phyloP scores from a whole-genome alignment of 1,140 invertebrate genomes.

The Gryon sp. region DNA sequence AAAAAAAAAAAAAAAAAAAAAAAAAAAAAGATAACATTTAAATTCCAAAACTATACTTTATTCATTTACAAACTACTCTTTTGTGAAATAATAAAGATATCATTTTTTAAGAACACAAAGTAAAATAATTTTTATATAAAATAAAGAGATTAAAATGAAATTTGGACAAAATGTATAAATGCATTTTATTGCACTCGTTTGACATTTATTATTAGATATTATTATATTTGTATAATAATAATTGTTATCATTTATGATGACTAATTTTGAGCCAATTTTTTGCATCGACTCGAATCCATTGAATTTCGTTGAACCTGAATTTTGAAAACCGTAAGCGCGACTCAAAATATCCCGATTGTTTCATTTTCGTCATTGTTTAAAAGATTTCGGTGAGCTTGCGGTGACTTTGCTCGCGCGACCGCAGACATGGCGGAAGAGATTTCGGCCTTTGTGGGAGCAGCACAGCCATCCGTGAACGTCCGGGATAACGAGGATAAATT shows the following conservation, averaged over 20 bases:
- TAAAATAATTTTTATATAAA: too few species aligned
- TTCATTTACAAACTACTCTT: too few species aligned
- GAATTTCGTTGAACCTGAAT: slow-evolving; percentile 16
- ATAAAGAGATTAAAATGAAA: too few species aligned
- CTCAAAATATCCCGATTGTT: slow-evolving; percentile 49
- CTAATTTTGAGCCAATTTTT: slow-evolving; percentile 23
- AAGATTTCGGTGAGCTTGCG: slow-evolving; percentile 54
- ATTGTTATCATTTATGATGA: not conserved
- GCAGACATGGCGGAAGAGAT: slow-evolving; percentile 57
- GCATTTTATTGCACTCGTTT: too few species aligned
- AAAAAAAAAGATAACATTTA: too few species aligned
- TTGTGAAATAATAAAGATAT: too few species aligned
- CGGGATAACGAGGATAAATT: slow-evolving; percentile 58
- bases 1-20: too few species aligned
- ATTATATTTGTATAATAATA: too few species aligned
- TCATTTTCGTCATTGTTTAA: slow-evolving; percentile 55
- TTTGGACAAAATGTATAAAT: too few species aligned
- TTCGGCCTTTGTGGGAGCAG: slow-evolving; percentile 48
- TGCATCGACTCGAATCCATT: slow-evolving; percentile 14
- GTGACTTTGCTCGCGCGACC: slow-evolving; percentile 43
- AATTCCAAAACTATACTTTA: too few species aligned
- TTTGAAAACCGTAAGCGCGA: slow-evolving; percentile 11
- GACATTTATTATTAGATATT: too few species aligned
- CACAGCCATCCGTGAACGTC: slow-evolving; percentile 50
- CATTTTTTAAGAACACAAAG: too few species aligned